Percentiles rank a stretch among this genome's conserved stretches.
Conservation (phyloP, 1,140 invertebrate genomes). For the Teleogryllus occipitalis region DNA sequence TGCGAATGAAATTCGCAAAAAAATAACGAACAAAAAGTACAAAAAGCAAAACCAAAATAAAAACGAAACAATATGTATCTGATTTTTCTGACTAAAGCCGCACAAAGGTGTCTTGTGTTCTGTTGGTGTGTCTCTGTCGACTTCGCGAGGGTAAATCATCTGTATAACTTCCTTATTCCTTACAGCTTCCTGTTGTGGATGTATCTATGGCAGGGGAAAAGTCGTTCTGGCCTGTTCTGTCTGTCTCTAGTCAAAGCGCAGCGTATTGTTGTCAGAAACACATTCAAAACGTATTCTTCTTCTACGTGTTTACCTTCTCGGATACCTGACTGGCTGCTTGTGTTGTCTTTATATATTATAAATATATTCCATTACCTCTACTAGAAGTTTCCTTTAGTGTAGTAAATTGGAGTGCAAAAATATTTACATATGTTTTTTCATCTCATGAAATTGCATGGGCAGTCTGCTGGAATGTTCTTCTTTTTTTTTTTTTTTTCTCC, state of each 20-base stretch:
- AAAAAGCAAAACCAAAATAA: not conserved
- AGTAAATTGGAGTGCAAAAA: constrained; percentile 23
- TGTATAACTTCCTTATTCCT: constrained; percentile 19
- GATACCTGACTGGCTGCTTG: constrained; percentile 23
- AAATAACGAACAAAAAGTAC: not conserved
- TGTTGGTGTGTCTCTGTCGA: not conserved
- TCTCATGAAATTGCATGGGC: constrained; percentile 20
- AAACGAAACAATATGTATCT: not conserved
- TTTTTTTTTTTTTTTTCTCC: too few species aligned
- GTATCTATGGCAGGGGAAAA: constrained; percentile 21
- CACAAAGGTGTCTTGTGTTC: constrained; percentile 3
- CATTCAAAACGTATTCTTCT: constrained; percentile 23
- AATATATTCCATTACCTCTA: constrained; percentile 14
- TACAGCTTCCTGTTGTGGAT: constrained; percentile 24
- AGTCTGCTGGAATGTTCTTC: constrained; percentile 15
- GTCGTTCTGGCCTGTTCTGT: constrained; percentile 22
- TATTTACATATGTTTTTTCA: constrained; percentile 18
- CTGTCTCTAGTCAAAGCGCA: constrained; percentile 20
- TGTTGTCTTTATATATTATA: constrained; percentile 21
- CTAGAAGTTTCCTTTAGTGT: constrained; percentile 22
- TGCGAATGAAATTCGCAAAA: not conserved
- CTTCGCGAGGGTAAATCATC: constrained; percentile 3
- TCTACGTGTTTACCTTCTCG: constrained; percentile 19
- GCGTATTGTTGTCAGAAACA: constrained; percentile 19
- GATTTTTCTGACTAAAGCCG: constrained; percentile 1